Evolutionary conservation across 2,113 vertebrate genomes (phyloP).

Genomic region (Danionella cerebrum): DNA sequence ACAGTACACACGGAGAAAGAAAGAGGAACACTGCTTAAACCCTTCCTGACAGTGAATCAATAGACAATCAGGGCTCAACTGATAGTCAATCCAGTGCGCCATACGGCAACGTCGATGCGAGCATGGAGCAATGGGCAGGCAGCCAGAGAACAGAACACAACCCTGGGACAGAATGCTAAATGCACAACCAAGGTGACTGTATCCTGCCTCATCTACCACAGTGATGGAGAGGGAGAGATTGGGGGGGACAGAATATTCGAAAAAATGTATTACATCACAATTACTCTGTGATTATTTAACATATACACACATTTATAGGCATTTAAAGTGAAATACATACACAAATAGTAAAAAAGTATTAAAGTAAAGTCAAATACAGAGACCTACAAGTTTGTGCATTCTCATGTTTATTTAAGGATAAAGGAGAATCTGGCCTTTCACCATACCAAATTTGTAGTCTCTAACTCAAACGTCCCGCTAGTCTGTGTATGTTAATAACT

Average conservation of each 20-base stretch:
- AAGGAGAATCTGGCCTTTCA: no score
- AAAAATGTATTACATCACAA: no score
- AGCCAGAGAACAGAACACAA: neutral
- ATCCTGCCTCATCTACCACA: neutral
- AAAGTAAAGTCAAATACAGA: neutral
- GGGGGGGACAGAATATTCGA: neutral
- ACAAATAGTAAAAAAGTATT: neutral
- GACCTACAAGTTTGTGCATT: neutral
- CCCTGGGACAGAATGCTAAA: slow-evolving; percentile 1
- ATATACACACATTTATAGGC: neutral
- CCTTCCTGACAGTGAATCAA: slow-evolving; percentile 36
- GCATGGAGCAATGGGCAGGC: neutral
- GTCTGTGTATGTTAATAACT: no score
- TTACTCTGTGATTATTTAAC: neutral
- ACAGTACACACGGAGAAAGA: slow-evolving; percentile 2
- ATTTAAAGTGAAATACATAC: neutral
- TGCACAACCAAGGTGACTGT: slow-evolving; percentile 13
- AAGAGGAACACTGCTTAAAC: slow-evolving; percentile 15
- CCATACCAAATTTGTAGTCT: no score
- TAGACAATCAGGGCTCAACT: slow-evolving; percentile 36
- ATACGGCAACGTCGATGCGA: neutral
- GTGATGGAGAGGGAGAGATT: neutral
- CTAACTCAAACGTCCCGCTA: no score
- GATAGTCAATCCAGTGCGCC: slow-evolving; percentile 28
- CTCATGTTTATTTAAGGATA: slow-evolving; percentile 30